A percentile compares a stretch with the other conserved stretches of the same genome.
phyloP scores from a whole-genome alignment of 2,888 invertebrate species.

The Aromia moschata region DNA sequence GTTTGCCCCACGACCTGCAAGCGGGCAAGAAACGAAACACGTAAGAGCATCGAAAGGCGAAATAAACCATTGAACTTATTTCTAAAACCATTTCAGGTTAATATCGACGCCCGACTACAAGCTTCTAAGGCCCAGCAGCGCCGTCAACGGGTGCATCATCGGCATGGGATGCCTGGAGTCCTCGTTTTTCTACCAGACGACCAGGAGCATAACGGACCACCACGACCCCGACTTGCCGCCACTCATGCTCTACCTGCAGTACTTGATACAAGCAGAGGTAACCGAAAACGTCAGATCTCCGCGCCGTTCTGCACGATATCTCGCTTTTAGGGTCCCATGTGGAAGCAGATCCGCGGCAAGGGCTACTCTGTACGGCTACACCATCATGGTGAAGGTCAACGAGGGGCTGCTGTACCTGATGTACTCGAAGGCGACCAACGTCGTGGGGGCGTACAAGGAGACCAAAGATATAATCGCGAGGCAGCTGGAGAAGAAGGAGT shows the following conservation, averaged over 20 bases:
- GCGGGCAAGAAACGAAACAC: conserved; percentile 30
- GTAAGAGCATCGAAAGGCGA: too few species aligned
- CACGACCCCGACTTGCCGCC: conserved; percentile 75
- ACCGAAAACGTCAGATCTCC: too few species aligned
- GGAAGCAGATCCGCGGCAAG: conserved; percentile 86
- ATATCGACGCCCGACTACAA: conserved; percentile 63
- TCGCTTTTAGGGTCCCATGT: conserved; percentile 82
- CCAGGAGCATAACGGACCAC: conserved; percentile 73
- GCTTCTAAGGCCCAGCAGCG: conserved; percentile 58
- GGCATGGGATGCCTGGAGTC: conserved; percentile 87
- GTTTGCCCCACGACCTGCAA: conserved; percentile 41
- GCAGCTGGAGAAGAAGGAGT: conserved; percentile 70
- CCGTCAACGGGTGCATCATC: conserved; percentile 71
- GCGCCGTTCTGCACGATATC: not conserved
- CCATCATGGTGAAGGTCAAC: conserved; percentile 70
- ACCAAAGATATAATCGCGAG: conserved; percentile 77
- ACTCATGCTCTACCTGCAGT: conserved; percentile 82
- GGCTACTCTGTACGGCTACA: conserved; percentile 86
- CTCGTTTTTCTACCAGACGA: conserved; percentile 74
- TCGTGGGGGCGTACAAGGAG: conserved; percentile 81
- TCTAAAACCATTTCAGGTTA: conserved; percentile 57
- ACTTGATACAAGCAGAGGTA: conserved; percentile 86
- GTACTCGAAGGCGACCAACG: conserved; percentile 80
- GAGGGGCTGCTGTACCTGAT: conserved; percentile 78
- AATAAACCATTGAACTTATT: too few species aligned